These are phyloP conservation scores for Ptilodon capucinus DNA, from an alignment of 2,888 invertebrate species.

Conservation along the genomic window DNA sequence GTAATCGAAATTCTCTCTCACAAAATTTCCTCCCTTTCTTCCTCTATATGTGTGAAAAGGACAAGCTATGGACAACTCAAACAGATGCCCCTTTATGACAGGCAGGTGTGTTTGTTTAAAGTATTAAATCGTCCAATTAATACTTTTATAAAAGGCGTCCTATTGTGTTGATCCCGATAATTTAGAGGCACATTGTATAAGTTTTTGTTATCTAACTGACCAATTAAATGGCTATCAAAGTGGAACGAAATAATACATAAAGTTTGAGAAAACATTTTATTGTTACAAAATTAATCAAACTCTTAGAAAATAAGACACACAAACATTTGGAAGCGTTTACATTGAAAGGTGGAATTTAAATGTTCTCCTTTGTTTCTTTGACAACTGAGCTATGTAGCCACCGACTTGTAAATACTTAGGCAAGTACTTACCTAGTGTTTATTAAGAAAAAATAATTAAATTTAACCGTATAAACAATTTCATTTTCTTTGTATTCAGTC, in stretches of 20 bases:
- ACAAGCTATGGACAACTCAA: conserved; percentile 25
- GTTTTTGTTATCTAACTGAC: conserved; percentile 37
- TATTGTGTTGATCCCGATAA: conserved; percentile 29
- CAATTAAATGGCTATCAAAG: conserved; percentile 41
- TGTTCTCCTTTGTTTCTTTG: conserved; percentile 6
- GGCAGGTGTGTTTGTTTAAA: conserved; percentile 67
- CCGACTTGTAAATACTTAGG: too few relatives aligned
- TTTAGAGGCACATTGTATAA: conserved; percentile 31
- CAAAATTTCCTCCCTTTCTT: conserved; percentile 24
- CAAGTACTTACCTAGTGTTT: too few relatives aligned
- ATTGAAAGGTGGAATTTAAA: conserved; percentile 20
- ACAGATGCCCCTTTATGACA: conserved; percentile 47
- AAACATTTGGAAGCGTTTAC: conserved; percentile 4
- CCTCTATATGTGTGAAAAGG: conserved; percentile 22
- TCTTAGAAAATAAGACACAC: conserved; percentile 27
- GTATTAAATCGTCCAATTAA: conserved; percentile 60
- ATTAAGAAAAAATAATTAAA: conserved; percentile 22
- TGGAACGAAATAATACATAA: conserved; percentile 27
- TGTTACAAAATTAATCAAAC: conserved; percentile 35
- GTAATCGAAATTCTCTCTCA: conserved; percentile 33
- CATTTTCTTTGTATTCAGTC: conserved; percentile 1
- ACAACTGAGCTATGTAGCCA: too few relatives aligned
- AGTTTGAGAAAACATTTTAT: conserved; percentile 26
- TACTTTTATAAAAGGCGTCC: conserved; percentile 35
- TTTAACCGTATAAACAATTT: conserved; percentile 17